A percentile compares a stretch with the other conserved stretches of the same genome.
Evolutionary conservation across 2,888 invertebrate species (phyloP).

Genomic region (Epinotia demarniana): DNA sequence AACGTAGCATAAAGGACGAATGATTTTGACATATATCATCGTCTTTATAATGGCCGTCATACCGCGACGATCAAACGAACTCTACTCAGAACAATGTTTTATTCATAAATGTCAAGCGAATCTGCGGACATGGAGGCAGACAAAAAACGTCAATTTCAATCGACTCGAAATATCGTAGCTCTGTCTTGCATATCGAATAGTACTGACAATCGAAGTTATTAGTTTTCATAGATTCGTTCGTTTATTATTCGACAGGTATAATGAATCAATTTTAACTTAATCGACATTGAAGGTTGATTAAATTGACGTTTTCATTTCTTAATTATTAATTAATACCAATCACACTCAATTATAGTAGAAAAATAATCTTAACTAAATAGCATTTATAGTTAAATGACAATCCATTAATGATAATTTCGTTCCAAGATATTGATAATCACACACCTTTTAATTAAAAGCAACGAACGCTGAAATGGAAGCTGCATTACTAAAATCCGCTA

Average conservation of each 20-base stretch:
- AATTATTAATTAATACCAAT: background rate
- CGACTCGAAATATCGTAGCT: constrained; percentile 18
- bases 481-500: no score
- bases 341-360: background rate
- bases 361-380: no score
- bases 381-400: no score
- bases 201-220: background rate
- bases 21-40: constrained; percentile 8
- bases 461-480: no score
- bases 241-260: background rate
- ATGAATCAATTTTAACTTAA: background rate
- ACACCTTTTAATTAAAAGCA: no score
- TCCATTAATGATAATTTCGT: no score
- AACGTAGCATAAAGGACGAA: background rate
- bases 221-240: background rate
- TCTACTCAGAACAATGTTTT: constrained; percentile 38
- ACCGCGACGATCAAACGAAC: constrained; percentile 31
- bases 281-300: no score
- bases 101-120: constrained; percentile 39
- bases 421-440: no score
- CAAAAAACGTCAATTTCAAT: constrained; percentile 33
- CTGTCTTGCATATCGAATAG: constrained; percentile 32
- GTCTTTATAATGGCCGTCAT: constrained; percentile 12
- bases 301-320: background rate
- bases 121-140: constrained; percentile 9